phyloP scores from a whole-genome alignment of 2,888 invertebrate species.

The Unio pictorum region DNA sequence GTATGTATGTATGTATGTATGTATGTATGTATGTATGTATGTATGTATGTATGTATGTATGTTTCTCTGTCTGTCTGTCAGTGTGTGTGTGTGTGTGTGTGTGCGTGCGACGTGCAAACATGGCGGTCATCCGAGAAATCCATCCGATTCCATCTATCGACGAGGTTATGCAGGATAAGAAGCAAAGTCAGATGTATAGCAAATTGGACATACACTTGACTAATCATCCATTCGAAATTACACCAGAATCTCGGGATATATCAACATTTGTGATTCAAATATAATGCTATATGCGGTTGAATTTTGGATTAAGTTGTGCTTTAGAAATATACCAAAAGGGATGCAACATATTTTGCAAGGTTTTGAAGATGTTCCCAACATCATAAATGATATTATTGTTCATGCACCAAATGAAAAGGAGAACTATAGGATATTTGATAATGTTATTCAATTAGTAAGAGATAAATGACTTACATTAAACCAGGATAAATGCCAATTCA shows the following conservation, averaged over 20 bases:
- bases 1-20: no score
- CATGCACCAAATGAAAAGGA: slow-evolving; percentile 7
- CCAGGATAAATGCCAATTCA: slow-evolving; percentile 15
- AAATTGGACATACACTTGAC: slow-evolving; percentile 15
- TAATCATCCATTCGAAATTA: slow-evolving; percentile 12
- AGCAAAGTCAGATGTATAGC: slow-evolving; percentile 8
- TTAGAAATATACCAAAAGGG: slow-evolving; percentile 3
- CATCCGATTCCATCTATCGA: slow-evolving; percentile 23
- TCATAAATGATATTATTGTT: slow-evolving; percentile 13
- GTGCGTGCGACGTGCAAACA: slow-evolving; percentile 1
- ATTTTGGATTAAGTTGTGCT: slow-evolving; percentile 4
- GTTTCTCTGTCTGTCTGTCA: no score
- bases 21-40: no score
- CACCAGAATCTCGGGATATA: slow-evolving; percentile 1
- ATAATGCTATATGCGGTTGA: slow-evolving; percentile 4
- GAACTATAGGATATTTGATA: slow-evolving; percentile 3
- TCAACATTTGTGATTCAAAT: slow-evolving; percentile 9
- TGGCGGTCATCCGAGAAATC: slow-evolving; percentile 13
- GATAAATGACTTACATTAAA: slow-evolving; percentile 16
- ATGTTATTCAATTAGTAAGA: slow-evolving; percentile 3
- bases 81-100: background rate
- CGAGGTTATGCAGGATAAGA: slow-evolving; percentile 15
- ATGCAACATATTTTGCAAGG: background rate
- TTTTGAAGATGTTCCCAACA: slow-evolving; percentile 12
- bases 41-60: no score